A percentile compares a stretch with the other conserved stretches of the same genome.
Evolutionary conservation across 1,140 invertebrate species (phyloP).

Genomic region (Drosophila hydei): DNA sequence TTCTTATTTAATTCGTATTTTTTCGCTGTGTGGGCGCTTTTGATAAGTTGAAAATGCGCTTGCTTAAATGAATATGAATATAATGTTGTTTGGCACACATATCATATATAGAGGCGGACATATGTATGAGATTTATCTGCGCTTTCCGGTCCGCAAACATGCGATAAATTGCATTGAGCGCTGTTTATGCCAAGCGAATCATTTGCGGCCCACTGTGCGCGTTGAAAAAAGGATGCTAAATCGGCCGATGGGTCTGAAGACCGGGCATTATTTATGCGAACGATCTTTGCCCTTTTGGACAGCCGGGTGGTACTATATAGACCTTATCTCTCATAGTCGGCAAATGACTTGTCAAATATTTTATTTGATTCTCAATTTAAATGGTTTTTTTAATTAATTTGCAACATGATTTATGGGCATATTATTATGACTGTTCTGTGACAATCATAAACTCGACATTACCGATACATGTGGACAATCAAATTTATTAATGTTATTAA

Average conservation of each 20-base stretch:
- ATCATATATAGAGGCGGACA: not conserved
- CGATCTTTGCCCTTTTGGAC: constrained; percentile 40
- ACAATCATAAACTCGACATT: constrained; percentile 17
- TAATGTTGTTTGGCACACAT: constrained; percentile 5
- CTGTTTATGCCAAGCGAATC: not conserved
- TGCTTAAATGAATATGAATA: constrained; percentile 11
- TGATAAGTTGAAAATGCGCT: constrained; percentile 37
- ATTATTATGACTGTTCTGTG: constrained; percentile 46
- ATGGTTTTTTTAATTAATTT: constrained; percentile 74
- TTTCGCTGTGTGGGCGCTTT: constrained; percentile 30
- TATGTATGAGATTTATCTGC: constrained; percentile 12
- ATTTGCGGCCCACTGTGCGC: constrained; percentile 17
- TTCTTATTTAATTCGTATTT: not conserved
- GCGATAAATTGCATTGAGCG: not conserved
- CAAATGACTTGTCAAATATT: constrained; percentile 51
- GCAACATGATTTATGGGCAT: constrained; percentile 63
- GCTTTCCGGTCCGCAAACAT: constrained; percentile 26
- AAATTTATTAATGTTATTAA: not conserved
- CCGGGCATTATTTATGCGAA: constrained; percentile 34
- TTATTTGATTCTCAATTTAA: constrained; percentile 46
- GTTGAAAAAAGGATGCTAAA: constrained; percentile 33
- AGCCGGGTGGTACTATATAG: not conserved
- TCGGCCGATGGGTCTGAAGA: constrained; percentile 12
- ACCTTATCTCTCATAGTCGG: constrained; percentile 38
- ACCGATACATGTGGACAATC: not conserved